Evolutionary conservation across 2,113 vertebrate genomes (phyloP).

Genomic region (Apteryx mantelli): DNA sequence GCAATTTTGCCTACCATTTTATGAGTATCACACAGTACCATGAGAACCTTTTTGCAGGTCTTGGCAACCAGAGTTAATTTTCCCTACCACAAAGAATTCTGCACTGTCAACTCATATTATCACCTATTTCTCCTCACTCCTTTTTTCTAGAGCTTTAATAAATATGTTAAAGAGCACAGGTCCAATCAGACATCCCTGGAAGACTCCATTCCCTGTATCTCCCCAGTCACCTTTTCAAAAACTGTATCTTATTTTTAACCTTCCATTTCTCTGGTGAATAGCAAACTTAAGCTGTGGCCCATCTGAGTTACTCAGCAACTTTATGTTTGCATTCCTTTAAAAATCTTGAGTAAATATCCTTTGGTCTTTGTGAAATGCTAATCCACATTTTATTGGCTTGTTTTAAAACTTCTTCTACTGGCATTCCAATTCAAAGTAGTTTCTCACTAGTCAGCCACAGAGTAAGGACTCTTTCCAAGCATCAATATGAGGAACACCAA

Average conservation of each 20-base stretch:
- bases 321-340: neutral
- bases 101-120: neutral
- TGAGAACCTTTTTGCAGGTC: neutral
- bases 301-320: neutral
- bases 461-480: neutral
- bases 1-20: neutral
- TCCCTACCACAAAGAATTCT: neutral
- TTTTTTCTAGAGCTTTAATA: neutral
- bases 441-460: neutral
- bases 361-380: neutral
- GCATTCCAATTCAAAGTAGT: neutral
- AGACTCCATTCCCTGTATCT: neutral
- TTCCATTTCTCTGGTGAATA: neutral
- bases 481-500: neutral
- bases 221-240: neutral
- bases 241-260: neutral
- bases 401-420: neutral
- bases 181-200: neutral
- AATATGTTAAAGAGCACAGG: neutral
- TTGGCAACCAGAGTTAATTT: neutral
- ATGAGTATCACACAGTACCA: neutral
- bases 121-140: neutral
- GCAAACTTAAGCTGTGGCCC: neutral
- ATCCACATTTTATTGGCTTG: neutral
- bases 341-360: neutral